phyloP scores from a whole-genome alignment of 23 tunicate species.

The Corella eumyota region DNA sequence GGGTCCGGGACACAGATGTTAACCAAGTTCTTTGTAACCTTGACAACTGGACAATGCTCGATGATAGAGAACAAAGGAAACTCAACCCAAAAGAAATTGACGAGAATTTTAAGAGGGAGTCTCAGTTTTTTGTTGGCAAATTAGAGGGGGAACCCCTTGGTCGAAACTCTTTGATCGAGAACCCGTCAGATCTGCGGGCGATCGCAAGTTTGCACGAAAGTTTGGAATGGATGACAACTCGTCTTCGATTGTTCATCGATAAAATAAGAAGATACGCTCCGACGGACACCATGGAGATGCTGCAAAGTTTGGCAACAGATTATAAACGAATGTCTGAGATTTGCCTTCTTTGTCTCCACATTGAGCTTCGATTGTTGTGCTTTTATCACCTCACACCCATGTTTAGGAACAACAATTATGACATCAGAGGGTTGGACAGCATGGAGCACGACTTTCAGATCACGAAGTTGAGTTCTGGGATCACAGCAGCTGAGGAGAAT shows the following conservation, averaged over 20 bases:
- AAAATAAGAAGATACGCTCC: slow-evolving; percentile 34
- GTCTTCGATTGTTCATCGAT: slow-evolving; percentile 30
- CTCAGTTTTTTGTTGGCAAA: slow-evolving; percentile 45
- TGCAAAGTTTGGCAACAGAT: slow-evolving; percentile 40
- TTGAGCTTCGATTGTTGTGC: slow-evolving; percentile 61
- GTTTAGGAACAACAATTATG: slow-evolving; percentile 46
- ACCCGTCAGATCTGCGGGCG: slow-evolving; percentile 54
- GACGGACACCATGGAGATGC: slow-evolving; percentile 40
- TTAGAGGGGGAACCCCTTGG: slow-evolving; percentile 11
- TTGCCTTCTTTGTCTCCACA: slow-evolving; percentile 73
- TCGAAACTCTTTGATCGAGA: slow-evolving; percentile 22
- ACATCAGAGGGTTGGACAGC: slow-evolving; percentile 58
- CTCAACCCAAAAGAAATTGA: slow-evolving; percentile 17
- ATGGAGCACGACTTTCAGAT: slow-evolving; percentile 77
- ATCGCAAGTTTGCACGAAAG: slow-evolving; percentile 93
- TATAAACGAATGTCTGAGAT: slow-evolving; percentile 59
- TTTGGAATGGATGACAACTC: slow-evolving; percentile 77
- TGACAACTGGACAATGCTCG: slow-evolving; percentile 61
- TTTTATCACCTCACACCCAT: slow-evolving; percentile 53
- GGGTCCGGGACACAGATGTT: slow-evolving; percentile 52
- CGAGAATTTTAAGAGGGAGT: slow-evolving; percentile 33
- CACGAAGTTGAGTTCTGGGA: slow-evolving; percentile 24
- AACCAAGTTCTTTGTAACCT: slow-evolving; percentile 22
- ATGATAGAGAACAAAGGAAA: slow-evolving; percentile 8
- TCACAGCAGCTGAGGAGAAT: slow-evolving; percentile 49